Evolutionary conservation across 2,888 invertebrate species (phyloP).

Genomic region (Drosophila borborema): DNA sequence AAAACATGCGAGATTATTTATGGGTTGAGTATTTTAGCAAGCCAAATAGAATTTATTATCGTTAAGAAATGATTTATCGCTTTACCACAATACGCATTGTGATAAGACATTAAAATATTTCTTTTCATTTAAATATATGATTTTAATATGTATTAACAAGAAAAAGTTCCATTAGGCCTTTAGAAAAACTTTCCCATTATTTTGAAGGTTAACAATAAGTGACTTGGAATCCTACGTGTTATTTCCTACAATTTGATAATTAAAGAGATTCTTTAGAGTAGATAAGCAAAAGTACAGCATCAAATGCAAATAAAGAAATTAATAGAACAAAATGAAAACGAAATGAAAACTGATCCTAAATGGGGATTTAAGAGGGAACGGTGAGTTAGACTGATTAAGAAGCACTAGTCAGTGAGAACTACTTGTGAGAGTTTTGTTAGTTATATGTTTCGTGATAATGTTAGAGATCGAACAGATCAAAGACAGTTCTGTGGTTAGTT

Average conservation of each 20-base stretch:
- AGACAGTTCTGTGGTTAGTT: slow-evolving; percentile 37
- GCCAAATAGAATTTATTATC: slow-evolving; percentile 10
- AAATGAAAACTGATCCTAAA: slow-evolving; percentile 38
- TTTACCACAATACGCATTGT: background rate
- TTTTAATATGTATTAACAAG: slow-evolving; percentile 1
- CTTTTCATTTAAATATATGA: background rate
- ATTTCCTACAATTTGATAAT: slow-evolving; percentile 44
- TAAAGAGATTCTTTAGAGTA: slow-evolving; percentile 8
- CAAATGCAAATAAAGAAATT: slow-evolving; percentile 21
- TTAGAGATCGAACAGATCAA: slow-evolving; percentile 19
- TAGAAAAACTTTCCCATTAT: slow-evolving; percentile 22
- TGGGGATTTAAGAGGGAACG: slow-evolving; percentile 10
- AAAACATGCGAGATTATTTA: slow-evolving; percentile 64
- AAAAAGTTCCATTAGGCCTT: slow-evolving; percentile 1
- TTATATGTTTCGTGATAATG: slow-evolving; percentile 6
- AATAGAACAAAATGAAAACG: background rate
- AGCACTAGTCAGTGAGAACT: slow-evolving; percentile 52
- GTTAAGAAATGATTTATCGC: background rate
- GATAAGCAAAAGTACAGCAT: slow-evolving; percentile 63
- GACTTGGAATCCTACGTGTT: slow-evolving; percentile 50
- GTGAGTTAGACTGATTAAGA: slow-evolving; percentile 23
- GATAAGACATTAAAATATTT: background rate
- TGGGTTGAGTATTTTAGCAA: slow-evolving; percentile 24
- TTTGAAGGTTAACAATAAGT: slow-evolving; percentile 24
- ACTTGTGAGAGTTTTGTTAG: slow-evolving; percentile 46